Evolutionary conservation across 2,113 vertebrate genomes (phyloP).

Genomic region (Brienomyrus brachyistius): DNA sequence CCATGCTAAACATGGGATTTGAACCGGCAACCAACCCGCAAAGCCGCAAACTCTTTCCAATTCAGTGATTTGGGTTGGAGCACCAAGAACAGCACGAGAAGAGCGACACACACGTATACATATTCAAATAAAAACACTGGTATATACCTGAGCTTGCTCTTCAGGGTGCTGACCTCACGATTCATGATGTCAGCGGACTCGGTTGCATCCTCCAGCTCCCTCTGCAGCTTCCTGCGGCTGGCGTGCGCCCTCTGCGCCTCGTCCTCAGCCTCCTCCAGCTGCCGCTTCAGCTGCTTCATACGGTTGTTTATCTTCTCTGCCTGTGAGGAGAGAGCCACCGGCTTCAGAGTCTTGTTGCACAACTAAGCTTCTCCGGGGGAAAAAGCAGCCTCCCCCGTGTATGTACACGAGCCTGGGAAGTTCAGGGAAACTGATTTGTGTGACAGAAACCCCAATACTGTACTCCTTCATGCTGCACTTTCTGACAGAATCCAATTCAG

Average conservation of each 20-base stretch:
- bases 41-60: not conserved
- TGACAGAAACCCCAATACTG: not conserved
- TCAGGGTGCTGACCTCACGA: slow-evolving; percentile 71
- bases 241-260: slow-evolving; percentile 71
- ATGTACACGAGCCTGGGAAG: not conserved
- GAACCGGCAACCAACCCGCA: not conserved
- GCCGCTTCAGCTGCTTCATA: slow-evolving; percentile 76
- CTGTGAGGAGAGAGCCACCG: slow-evolving; percentile 39
- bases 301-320: slow-evolving; percentile 68
- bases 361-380: not conserved
- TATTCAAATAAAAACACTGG: not conserved
- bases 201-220: slow-evolving; percentile 73
- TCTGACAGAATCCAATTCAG: not conserved
- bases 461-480: not conserved
- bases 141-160: slow-evolving; percentile 70
- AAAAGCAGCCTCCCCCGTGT: not conserved
- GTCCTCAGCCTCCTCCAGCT: slow-evolving; percentile 80
- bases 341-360: not conserved
- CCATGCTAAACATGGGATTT: not conserved
- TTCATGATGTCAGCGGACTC: slow-evolving; percentile 72
- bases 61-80: too few species aligned
- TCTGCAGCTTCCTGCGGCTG: slow-evolving; percentile 69
- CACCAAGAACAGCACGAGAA: not conserved
- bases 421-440: not conserved
- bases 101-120: not conserved